A percentile compares a stretch with the other conserved stretches of the same genome.
Evolutionary conservation across 2,888 invertebrate species (phyloP).

Genomic region (Cerastis rubricosa): DNA sequence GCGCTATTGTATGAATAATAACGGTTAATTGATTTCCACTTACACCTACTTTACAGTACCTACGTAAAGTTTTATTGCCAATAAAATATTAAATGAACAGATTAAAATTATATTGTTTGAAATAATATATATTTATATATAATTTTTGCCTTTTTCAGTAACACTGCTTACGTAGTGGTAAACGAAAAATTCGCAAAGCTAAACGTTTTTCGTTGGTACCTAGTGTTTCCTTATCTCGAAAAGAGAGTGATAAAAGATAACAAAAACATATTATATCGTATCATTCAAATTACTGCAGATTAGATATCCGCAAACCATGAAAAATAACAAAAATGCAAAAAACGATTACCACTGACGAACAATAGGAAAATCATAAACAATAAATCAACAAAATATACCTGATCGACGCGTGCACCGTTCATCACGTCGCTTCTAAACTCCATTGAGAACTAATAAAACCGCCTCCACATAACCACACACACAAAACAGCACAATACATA

Average conservation of each 20-base stretch:
- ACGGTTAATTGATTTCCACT: constrained; percentile 42
- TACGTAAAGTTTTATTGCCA: not conserved
- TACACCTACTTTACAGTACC: not conserved
- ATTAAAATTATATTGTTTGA: not conserved
- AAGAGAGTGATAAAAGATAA: constrained; percentile 33
- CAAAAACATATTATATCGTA: constrained; percentile 17
- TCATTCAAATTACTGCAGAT: constrained; percentile 30
- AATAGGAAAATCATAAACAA: not conserved
- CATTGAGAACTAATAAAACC: constrained; percentile 42
- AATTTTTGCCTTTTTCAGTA: not conserved
- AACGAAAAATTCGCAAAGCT: not conserved
- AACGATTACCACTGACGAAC: not conserved
- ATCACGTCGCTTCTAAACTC: constrained; percentile 31
- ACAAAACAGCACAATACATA: constrained; percentile 34
- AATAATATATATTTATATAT: no score
- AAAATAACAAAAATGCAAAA: constrained; percentile 16
- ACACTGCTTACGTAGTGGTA: not conserved
- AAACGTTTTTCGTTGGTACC: not conserved
- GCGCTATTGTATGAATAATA: constrained; percentile 25
- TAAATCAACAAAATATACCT: constrained; percentile 35
- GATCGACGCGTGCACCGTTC: constrained; percentile 25
- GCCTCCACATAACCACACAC: constrained; percentile 35
- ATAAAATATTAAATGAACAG: not conserved
- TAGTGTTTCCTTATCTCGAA: not conserved
- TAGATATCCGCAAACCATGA: constrained; percentile 21